Evolutionary conservation across 2,888 invertebrate genomes (phyloP).

Genomic region (Drosophila melanocephala): DNA sequence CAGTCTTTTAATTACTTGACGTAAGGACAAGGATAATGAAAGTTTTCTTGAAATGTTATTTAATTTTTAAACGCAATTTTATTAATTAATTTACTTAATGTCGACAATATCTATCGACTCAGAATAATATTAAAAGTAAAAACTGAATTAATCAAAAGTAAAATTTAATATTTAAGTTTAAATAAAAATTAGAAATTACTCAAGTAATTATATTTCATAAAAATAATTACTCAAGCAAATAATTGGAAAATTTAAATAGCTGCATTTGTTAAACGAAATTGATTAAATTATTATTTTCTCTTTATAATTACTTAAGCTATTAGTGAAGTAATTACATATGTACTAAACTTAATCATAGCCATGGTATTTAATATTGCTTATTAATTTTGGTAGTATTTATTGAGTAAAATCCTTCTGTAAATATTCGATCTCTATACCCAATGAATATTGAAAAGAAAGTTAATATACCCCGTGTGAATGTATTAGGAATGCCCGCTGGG

Average conservation of each 20-base stretch:
- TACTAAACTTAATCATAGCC: not conserved
- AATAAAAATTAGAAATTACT: not conserved
- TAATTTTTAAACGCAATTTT: not conserved
- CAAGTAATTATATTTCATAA: not conserved
- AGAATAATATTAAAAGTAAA: not conserved
- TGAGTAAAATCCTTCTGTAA: not conserved
- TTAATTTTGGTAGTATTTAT: not conserved
- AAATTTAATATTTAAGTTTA: not conserved
- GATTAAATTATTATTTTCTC: not conserved
- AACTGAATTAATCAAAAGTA: not conserved
- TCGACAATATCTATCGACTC: too few species aligned
- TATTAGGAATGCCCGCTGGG: not conserved
- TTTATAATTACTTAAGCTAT: not conserved
- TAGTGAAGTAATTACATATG: not conserved
- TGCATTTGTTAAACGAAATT: not conserved
- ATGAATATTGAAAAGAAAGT: not conserved
- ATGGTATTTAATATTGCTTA: not conserved
- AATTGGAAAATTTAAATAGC: not conserved
- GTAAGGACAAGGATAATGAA: not conserved
- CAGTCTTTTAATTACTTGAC: not conserved
- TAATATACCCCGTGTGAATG: not conserved
- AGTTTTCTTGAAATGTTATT: not conserved
- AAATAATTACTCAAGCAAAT: not conserved
- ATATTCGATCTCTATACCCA: not conserved
- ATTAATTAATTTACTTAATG: not conserved